phyloP scores from a whole-genome alignment of 2,113 vertebrate species.

The Gallinago paraguaiae region DNA sequence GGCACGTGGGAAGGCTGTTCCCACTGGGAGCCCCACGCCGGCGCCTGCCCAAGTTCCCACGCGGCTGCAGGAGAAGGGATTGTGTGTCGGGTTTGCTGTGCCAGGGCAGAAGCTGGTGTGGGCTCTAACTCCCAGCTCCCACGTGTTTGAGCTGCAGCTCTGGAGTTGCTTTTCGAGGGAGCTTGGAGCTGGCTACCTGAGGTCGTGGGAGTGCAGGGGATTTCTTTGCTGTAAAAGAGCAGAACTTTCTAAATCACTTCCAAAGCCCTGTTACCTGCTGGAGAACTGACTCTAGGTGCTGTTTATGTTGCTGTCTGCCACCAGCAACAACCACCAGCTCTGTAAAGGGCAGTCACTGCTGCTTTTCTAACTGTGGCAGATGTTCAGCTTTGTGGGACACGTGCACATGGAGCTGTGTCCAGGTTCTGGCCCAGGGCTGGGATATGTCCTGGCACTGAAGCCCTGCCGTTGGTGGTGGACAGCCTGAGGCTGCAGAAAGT shows the following conservation, averaged over 20 bases:
- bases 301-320: neutral
- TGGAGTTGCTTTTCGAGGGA: neutral
- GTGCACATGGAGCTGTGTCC: neutral
- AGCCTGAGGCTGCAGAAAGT: neutral
- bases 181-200: neutral
- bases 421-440: neutral
- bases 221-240: neutral
- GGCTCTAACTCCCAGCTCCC: neutral
- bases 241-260: neutral
- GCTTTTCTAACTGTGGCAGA: neutral
- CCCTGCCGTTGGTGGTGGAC: accelerated
- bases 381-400: neutral
- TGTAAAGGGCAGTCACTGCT: neutral
- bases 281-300: neutral
- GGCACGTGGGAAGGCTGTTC: neutral
- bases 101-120: neutral
- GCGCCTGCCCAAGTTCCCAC: neutral
- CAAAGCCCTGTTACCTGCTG: neutral
- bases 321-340: neutral
- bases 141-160: accelerated
- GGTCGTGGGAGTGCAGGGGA: accelerated
- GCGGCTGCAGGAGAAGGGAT: neutral
- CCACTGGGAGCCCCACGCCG: neutral
- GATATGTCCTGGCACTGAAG: neutral
- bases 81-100: neutral